Percentiles rank a stretch among this genome's conserved stretches.
phyloP scores from a whole-genome alignment of 2,113 vertebrate species.

The Psophia crepitans region DNA sequence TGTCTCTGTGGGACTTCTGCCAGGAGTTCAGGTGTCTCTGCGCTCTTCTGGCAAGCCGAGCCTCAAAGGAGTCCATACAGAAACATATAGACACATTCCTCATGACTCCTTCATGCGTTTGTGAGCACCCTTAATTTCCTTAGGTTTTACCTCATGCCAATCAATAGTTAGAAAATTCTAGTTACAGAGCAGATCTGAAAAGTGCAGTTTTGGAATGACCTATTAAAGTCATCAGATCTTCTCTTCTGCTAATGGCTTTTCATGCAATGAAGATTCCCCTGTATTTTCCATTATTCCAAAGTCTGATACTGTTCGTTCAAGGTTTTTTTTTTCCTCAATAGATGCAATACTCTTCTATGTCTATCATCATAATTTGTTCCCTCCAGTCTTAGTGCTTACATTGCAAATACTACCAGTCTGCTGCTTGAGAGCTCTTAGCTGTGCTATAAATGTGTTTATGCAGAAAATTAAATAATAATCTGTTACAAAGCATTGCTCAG shows the following conservation, averaged over 20 bases:
- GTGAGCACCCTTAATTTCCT: not conserved
- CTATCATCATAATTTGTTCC: not conserved
- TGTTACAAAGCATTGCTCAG: not conserved
- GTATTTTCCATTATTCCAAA: not conserved
- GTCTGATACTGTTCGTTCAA: not conserved
- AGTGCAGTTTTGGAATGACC: not conserved
- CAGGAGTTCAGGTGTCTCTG: not conserved
- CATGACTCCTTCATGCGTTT: not conserved
- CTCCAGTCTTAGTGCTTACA: not conserved
- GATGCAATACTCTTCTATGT: not conserved
- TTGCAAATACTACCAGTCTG: not conserved
- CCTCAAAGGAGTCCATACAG: not conserved
- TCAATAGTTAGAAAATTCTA: not conserved
- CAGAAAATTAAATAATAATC: not conserved
- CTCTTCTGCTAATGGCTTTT: not conserved
- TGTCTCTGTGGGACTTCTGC: not conserved
- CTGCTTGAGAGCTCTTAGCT: not conserved
- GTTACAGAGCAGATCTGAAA: not conserved
- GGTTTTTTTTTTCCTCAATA: not conserved
- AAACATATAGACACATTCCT: not conserved
- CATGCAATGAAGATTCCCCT: not conserved
- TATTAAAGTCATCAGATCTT: not conserved
- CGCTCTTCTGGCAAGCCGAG: not conserved
- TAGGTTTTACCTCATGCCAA: not conserved
- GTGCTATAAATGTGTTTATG: not conserved